Evolutionary conservation across 2,797 vertebrate genomes (phyloP).

Genomic region (Acanthurus tractus): DNA sequence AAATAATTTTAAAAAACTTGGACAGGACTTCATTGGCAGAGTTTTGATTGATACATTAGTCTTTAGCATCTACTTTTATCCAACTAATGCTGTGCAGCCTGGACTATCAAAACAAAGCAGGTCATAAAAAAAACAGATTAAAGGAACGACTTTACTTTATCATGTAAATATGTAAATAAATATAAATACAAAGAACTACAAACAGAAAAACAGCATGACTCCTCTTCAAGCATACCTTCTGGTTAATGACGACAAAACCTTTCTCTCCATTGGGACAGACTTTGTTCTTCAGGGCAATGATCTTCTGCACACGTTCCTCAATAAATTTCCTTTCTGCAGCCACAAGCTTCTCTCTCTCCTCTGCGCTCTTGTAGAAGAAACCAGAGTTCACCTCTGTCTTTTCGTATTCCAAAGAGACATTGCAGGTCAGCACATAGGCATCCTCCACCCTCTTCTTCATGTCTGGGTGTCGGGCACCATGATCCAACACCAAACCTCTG

Average conservation of each 20-base stretch:
- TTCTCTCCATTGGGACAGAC: conserved; percentile 91
- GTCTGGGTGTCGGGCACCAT: conserved; percentile 96
- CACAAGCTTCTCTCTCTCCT: conserved; percentile 95
- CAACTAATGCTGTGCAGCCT: background rate
- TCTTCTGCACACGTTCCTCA: conserved; percentile 95
- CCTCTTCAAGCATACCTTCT: conserved; percentile 88
- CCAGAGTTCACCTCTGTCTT: conserved; percentile 99
- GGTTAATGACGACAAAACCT: conserved; percentile 96
- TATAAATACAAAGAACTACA: no score
- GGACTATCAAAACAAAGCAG: background rate
- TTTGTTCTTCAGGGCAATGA: conserved; percentile 92
- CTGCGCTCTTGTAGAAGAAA: conserved; percentile 98
- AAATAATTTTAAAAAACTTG: background rate
- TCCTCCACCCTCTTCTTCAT: conserved; percentile 98
- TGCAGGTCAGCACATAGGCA: conserved; percentile 94
- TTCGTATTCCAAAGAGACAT: conserved; percentile 96
- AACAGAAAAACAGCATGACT: background rate
- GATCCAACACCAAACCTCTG: conserved; percentile 95
- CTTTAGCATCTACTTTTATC: background rate
- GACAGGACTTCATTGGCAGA: background rate
- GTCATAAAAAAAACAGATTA: no score
- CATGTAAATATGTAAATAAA: no score
- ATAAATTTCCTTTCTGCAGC: conserved; percentile 97
- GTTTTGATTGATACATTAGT: no score
- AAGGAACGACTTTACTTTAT: no score